Evolutionary conservation across 2,113 vertebrate species (phyloP).

Genomic region (Vicugna pacos): DNA sequence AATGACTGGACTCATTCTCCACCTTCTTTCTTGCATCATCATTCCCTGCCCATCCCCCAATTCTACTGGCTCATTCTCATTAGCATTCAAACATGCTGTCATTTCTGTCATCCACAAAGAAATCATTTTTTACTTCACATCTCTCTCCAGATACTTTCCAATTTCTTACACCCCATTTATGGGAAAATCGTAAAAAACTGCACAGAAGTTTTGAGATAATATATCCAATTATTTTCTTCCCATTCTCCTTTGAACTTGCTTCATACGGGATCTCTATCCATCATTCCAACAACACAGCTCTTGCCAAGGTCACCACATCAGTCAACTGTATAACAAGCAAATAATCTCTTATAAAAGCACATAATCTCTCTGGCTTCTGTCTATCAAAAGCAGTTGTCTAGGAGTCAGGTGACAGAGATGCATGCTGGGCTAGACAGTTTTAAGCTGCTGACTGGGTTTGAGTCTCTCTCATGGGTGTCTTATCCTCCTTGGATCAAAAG

Average conservation of each 20-base stretch:
- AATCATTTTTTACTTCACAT: slow-evolving; percentile 7
- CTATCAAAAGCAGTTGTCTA: background rate
- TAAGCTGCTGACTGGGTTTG: background rate
- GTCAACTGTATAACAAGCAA: slow-evolving; percentile 7
- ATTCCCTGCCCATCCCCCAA: background rate
- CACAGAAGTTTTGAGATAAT: background rate
- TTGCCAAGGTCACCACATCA: slow-evolving; percentile 46
- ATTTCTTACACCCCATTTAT: background rate
- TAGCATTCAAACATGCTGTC: background rate
- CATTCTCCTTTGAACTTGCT: slow-evolving; percentile 44
- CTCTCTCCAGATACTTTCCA: background rate
- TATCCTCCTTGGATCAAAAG: background rate
- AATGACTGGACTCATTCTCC: background rate
- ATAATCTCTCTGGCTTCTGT: background rate
- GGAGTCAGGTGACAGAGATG: background rate
- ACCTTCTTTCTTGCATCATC: background rate
- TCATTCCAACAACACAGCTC: background rate
- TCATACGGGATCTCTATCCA: background rate
- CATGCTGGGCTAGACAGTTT: background rate
- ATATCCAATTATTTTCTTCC: slow-evolving; percentile 38
- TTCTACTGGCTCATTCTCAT: background rate
- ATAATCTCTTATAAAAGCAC: background rate
- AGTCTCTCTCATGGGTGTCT: background rate
- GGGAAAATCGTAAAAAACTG: slow-evolving; percentile 15
- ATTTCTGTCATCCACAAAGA: background rate